These are phyloP conservation scores for Eidolon helvum DNA, from an alignment of 2,113 vertebrate species.

Conservation along the genomic window DNA sequence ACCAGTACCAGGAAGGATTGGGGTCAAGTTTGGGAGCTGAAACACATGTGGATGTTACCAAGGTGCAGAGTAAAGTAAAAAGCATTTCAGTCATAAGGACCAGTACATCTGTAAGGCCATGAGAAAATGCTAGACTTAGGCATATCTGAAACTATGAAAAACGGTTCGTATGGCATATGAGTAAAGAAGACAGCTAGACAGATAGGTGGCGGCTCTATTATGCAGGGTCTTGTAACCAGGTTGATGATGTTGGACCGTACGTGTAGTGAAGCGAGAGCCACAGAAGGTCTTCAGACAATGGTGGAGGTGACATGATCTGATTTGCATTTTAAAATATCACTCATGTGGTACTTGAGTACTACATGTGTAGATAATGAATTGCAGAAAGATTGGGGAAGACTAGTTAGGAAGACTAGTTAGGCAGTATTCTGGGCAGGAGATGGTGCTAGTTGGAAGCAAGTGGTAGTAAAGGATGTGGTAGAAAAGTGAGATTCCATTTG, in stretches of 20 bases:
- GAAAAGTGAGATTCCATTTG: background rate
- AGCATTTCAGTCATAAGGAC: background rate
- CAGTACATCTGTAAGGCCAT: background rate
- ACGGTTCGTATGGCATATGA: background rate
- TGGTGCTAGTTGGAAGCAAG: background rate
- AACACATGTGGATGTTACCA: background rate
- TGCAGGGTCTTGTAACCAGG: background rate
- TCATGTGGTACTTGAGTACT: background rate
- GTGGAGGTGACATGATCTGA: background rate
- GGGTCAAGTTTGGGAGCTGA: background rate
- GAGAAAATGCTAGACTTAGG: background rate
- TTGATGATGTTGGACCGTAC: background rate
- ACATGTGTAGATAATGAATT: background rate
- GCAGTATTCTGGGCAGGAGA: background rate
- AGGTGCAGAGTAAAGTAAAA: background rate
- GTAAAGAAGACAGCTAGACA: background rate
- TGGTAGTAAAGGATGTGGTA: background rate
- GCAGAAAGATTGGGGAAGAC: background rate
- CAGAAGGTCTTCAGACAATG: background rate
- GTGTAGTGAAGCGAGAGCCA: background rate
- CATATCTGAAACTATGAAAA: background rate
- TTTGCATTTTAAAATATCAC: background rate
- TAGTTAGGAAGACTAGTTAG: background rate
- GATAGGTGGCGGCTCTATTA: no score
- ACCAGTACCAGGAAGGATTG: background rate